Evolutionary conservation across 2,888 invertebrate genomes (phyloP).

Genomic region (Patella ulyssiponensis): DNA sequence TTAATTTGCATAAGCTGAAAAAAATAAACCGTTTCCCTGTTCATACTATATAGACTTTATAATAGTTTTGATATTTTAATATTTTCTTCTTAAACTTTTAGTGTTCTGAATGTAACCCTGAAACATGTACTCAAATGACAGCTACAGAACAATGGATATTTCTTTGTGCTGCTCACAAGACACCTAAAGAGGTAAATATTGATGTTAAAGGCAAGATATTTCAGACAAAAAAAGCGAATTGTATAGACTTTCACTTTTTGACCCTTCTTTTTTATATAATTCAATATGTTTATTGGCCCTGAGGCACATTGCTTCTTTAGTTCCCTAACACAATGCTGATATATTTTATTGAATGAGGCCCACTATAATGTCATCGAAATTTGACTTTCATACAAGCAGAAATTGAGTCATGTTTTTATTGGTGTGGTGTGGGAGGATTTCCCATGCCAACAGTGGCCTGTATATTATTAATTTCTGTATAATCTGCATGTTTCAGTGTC

Average conservation of each 20-base stretch:
- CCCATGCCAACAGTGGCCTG: too few relatives aligned
- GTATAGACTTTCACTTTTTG: background rate
- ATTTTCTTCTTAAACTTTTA: conserved; percentile 31
- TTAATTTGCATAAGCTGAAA: too few relatives aligned
- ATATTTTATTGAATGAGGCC: too few relatives aligned
- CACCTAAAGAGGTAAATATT: conserved; percentile 88
- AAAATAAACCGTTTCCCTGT: too few relatives aligned
- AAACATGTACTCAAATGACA: conserved; percentile 99
- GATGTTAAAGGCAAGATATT: background rate
- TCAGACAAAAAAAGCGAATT: background rate
- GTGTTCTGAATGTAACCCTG: conserved; percentile 92
- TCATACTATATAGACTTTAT: too few relatives aligned
- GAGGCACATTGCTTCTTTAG: background rate
- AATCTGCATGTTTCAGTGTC: conserved; percentile 77
- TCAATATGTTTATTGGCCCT: background rate
- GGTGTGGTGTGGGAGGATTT: too few relatives aligned
- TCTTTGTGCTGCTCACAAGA: conserved; percentile 99
- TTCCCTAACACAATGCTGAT: background rate
- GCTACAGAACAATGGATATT: conserved; percentile 99
- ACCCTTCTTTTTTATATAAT: conserved; percentile 1
- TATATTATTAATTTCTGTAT: too few relatives aligned
- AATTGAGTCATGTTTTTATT: too few relatives aligned
- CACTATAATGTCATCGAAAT: too few relatives aligned
- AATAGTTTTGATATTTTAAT: too few relatives aligned
- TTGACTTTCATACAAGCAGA: too few relatives aligned